Evolutionary conservation across 2,113 vertebrate species (phyloP), one percentile per base, ranked within the genome.

Genomic region (Corydoras maculifer): DNA sequence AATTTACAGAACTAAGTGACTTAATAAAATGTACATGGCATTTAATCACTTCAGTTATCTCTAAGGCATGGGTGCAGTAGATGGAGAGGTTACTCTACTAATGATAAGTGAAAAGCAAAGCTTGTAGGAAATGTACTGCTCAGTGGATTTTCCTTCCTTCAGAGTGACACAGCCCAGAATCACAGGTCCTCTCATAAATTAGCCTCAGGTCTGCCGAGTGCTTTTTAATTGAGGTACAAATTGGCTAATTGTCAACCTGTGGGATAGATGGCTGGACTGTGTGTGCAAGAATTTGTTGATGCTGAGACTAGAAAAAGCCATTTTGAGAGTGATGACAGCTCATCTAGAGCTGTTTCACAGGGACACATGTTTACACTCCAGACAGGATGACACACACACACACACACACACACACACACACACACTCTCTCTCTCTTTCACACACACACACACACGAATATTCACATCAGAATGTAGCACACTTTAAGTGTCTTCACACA

Each of bases 211-310:
- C 72, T 58, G 73, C 70, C 70, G 66, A 75, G 66, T 61, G 61
- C 62, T 31, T 65, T 65, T 73, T 83, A 76, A 75, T 74, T 76
- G 71, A 73, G 54, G 73, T 76, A 75, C 74, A 76, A 78, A 80
- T 74, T 78, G 75, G 75, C 75, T 80, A 80, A 79, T 69, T 75
- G 77, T 59, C 69, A 67, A 75, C 73, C 78, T 51, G 12, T 65
- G 73, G 75, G 77, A 83, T 54, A 70, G 58, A 72, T 76, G 65
- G 57, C 69, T 57, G 63, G 55, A 57, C 58, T 15, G 30, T 71
- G 60, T 63, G 51, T 72, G 69, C 43, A 14, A 32, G 67, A 59
- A 43, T 43, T 43, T 43, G 35, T 43, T 43, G 35, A 43, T 43
- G 35, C 35, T 43, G 35, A 8, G 35, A 43, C 35, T 43, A 31